A percentile compares a stretch with the other conserved stretches of the same genome.
Conservation (phyloP, 1,140 invertebrate species). For the Drosophila kurseongensis region DNA sequence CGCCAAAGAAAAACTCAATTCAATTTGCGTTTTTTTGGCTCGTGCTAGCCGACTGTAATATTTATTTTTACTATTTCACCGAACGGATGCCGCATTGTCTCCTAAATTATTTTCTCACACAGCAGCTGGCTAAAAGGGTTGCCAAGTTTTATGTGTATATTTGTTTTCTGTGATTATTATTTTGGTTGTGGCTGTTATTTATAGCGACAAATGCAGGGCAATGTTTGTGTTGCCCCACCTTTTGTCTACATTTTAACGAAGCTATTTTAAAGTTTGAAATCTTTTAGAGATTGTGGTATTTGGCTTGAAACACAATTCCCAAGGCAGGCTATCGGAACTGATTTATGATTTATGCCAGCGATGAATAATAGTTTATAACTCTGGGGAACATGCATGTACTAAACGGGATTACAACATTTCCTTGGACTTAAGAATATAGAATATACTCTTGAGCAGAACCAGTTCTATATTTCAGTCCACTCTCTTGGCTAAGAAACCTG, state of each 20-base stretch:
- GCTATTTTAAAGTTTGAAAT: conserved; percentile 60
- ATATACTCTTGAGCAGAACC: conserved; percentile 5
- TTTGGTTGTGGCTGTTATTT: conserved; percentile 63
- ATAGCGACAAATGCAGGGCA: conserved; percentile 79
- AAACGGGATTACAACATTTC: conserved; percentile 14
- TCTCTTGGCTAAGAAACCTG: conserved; percentile 16
- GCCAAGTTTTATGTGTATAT: conserved; percentile 58
- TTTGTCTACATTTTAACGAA: conserved; percentile 30
- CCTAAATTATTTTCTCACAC: conserved; percentile 51
- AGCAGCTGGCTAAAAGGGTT: conserved; percentile 66
- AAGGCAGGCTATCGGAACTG: conserved; percentile 7
- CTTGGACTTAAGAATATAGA: background rate
- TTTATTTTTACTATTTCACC: conserved; percentile 61
- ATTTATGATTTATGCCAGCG: conserved; percentile 21
- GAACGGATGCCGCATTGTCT: conserved; percentile 46
- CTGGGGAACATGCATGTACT: background rate
- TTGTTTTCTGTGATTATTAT: conserved; percentile 66
- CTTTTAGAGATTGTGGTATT: conserved; percentile 48
- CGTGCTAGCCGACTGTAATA: conserved; percentile 52
- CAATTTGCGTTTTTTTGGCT: conserved; percentile 43
- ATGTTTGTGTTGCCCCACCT: conserved; percentile 53
- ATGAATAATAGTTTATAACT: conserved; percentile 28
- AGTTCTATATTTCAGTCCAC: conserved; percentile 17
- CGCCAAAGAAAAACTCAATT: conserved; percentile 35
- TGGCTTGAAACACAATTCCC: conserved; percentile 18